These are phyloP conservation scores for Leistus spinibarbis DNA, from an alignment of 2,888 invertebrate species.

Conservation along the genomic window DNA sequence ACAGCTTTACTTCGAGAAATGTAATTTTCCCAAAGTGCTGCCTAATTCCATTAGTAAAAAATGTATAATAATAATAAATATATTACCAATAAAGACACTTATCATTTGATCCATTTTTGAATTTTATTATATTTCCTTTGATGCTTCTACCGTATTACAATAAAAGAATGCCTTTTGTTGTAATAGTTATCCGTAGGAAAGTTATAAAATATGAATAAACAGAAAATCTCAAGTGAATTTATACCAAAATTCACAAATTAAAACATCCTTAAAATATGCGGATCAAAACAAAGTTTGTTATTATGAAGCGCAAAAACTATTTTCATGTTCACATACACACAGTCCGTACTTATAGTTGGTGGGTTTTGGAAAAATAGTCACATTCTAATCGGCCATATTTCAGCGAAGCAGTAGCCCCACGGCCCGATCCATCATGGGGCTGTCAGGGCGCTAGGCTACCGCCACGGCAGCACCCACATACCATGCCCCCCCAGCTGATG, in stretches of 20 bases:
- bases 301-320: constrained; percentile 21
- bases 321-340: constrained; percentile 22
- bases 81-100: no score
- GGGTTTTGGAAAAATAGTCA: constrained; percentile 47
- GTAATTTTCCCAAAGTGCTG: no score
- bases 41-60: no score
- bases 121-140: no score
- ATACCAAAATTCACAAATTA: not conserved
- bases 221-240: no score
- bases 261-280: not conserved
- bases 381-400: constrained; percentile 56
- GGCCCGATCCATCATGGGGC: constrained; percentile 60
- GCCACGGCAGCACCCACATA: constrained; percentile 54
- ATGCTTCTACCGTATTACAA: no score
- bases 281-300: not conserved
- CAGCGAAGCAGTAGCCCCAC: constrained; percentile 54
- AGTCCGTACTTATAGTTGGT: not conserved
- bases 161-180: no score
- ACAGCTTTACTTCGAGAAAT: no score
- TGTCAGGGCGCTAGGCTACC: constrained; percentile 60
- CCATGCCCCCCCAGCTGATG: constrained; percentile 48
- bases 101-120: no score
- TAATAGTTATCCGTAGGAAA: no score
- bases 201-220: no score
- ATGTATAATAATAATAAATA: no score